These are phyloP conservation scores for Hemiscyllium ocellatum DNA, from an alignment of 2,113 vertebrate species.

Conservation along the genomic window DNA sequence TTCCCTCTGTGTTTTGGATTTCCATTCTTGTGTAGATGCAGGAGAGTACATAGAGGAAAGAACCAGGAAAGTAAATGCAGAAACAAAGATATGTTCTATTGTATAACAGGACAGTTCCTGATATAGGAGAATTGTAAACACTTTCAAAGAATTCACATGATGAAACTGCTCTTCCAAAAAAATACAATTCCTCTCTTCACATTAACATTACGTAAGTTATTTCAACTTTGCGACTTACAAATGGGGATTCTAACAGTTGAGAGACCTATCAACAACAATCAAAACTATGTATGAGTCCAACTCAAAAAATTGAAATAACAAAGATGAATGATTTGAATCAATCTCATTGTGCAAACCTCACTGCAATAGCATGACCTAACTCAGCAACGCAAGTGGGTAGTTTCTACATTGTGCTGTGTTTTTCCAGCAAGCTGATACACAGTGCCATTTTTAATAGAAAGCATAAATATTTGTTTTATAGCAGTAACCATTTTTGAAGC, in stretches of 20 bases:
- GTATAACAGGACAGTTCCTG: neutral
- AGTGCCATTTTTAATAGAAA: neutral
- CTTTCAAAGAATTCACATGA: neutral
- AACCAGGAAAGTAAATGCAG: neutral
- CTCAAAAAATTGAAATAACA: neutral
- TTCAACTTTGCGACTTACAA: neutral
- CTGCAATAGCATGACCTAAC: neutral
- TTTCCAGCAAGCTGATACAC: neutral
- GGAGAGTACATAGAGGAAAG: neutral
- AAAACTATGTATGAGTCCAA: neutral
- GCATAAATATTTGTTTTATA: constrained; percentile 17
- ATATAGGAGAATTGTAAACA: neutral
- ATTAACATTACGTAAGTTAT: neutral
- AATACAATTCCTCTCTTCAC: neutral
- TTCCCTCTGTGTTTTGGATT: neutral
- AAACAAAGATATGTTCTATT: neutral
- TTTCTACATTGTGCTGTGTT: neutral
- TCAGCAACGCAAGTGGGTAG: neutral
- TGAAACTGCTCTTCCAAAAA: neutral
- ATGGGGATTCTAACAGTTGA: neutral
- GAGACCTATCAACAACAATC: neutral
- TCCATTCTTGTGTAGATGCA: neutral
- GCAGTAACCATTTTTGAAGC: neutral
- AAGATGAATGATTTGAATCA: neutral
- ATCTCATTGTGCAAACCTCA: neutral